Conservation (phyloP, 2,113 vertebrate species). For the Gymnocephalus cernua region DNA sequence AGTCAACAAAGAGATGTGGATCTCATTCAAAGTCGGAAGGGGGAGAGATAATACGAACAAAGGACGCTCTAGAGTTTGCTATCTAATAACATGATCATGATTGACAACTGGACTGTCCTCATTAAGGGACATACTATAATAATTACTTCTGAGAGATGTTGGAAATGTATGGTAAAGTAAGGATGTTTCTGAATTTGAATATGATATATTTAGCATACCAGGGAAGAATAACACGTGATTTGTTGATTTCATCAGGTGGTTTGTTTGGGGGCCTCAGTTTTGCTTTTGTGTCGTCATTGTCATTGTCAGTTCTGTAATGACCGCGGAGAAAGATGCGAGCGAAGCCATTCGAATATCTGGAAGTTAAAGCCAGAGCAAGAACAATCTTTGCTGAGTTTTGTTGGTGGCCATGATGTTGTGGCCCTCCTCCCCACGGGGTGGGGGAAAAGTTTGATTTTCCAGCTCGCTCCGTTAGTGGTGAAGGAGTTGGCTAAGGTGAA, state of each 20-base stretch:
- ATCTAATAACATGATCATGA: slow-evolving; percentile 62
- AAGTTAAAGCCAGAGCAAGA: too few species aligned
- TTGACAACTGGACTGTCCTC: slow-evolving; percentile 54
- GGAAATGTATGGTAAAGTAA: slow-evolving; percentile 32
- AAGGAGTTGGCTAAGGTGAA: too few species aligned
- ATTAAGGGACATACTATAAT: slow-evolving; percentile 4
- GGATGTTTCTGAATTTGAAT: slow-evolving; percentile 34
- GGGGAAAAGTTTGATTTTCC: too few species aligned
- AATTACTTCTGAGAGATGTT: slow-evolving; percentile 25
- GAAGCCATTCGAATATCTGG: too few species aligned
- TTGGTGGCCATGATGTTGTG: too few species aligned
- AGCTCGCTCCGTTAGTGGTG: too few species aligned
- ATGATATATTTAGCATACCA: slow-evolving; percentile 32
- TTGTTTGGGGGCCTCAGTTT: slow-evolving; percentile 22
- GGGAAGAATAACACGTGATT: background rate
- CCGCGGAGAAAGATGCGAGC: too few species aligned
- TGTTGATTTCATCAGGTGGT: background rate
- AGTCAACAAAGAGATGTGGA: slow-evolving; percentile 45
- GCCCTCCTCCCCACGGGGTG: too few species aligned
- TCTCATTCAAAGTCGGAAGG: slow-evolving; percentile 45
- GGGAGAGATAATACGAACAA: slow-evolving; percentile 38
- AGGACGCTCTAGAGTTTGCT: slow-evolving; percentile 35
- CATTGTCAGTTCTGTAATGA: too few species aligned
- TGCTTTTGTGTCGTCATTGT: background rate
- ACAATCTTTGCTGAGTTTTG: too few species aligned